Evolutionary conservation across 2,888 invertebrate genomes (phyloP).

Genomic region (Cyaniris semiargus): DNA sequence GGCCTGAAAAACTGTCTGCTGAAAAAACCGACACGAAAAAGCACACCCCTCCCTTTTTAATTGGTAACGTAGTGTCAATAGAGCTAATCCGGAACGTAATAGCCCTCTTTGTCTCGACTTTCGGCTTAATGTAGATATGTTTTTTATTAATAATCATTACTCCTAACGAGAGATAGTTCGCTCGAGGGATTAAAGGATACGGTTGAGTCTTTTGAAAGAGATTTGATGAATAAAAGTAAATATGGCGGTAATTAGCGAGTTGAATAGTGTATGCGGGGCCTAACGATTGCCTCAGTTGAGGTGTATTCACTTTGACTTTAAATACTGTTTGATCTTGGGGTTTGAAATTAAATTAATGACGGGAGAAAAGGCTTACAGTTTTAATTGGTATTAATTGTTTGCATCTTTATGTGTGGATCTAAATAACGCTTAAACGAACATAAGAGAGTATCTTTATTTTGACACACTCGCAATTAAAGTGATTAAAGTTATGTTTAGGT

Average conservation of each 20-base stretch:
- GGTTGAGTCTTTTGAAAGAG: background rate
- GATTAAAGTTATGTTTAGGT: background rate
- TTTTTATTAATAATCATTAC: conserved; percentile 21
- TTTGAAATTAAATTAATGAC: background rate
- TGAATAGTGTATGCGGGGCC: conserved; percentile 6
- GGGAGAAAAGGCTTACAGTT: background rate
- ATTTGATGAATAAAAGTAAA: conserved; percentile 21
- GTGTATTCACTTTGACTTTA: background rate
- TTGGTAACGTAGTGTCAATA: conserved; percentile 81
- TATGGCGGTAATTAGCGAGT: background rate
- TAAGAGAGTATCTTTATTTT: background rate
- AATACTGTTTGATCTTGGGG: background rate
- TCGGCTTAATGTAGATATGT: conserved; percentile 43
- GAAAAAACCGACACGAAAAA: conserved; percentile 81
- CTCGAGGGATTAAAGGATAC: conserved; percentile 18
- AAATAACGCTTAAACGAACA: background rate
- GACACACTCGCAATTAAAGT: background rate
- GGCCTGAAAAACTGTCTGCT: conserved; percentile 80
- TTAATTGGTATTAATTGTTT: background rate
- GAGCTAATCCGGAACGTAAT: conserved; percentile 78
- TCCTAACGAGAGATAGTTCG: conserved; percentile 8
- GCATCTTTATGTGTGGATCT: background rate
- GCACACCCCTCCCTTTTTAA: conserved; percentile 80
- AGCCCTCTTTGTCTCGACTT: conserved; percentile 72
- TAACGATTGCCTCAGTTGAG: conserved; percentile 6